Conservation (phyloP, 1,140 invertebrate genomes). For the Sycophaga agraensis region DNA sequence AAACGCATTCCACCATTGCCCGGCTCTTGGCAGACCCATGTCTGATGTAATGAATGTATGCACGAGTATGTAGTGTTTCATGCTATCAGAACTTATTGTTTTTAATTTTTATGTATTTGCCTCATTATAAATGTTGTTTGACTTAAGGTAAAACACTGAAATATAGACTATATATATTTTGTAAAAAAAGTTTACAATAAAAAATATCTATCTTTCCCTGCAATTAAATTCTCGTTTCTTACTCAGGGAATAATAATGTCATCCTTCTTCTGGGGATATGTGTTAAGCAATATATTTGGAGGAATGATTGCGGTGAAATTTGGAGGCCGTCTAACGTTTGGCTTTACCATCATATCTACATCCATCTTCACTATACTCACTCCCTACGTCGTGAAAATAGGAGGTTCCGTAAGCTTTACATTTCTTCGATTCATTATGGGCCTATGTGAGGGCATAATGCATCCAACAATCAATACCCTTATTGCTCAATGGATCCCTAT, state of each 20-base stretch:
- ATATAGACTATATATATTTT: too few species aligned
- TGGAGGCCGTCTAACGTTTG: constrained; percentile 8
- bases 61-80: too few species aligned
- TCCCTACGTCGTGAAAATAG: not conserved
- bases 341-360: not conserved
- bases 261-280: constrained; percentile 16
- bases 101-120: too few species aligned
- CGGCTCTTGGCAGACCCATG: too few species aligned
- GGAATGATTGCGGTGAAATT: not conserved
- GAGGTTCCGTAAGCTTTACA: not conserved
- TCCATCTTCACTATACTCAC: not conserved
- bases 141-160: too few species aligned
- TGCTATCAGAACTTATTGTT: too few species aligned
- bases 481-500: constrained; percentile 2
- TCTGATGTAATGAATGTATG: too few species aligned
- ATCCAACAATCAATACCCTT: not conserved
- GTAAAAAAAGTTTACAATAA: too few species aligned
- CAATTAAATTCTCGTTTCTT: too few species aligned
- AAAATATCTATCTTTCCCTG: too few species aligned
- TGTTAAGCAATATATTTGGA: not conserved
- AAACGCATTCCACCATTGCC: too few species aligned
- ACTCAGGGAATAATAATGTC: constrained; percentile 39
- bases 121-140: too few species aligned
- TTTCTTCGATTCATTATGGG: constrained; percentile 1
- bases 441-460: not conserved